A percentile compares a stretch with the other conserved stretches of the same genome.
Conservation (phyloP, 1,140 invertebrate genomes). For the Temnothorax curvispinosus region DNA sequence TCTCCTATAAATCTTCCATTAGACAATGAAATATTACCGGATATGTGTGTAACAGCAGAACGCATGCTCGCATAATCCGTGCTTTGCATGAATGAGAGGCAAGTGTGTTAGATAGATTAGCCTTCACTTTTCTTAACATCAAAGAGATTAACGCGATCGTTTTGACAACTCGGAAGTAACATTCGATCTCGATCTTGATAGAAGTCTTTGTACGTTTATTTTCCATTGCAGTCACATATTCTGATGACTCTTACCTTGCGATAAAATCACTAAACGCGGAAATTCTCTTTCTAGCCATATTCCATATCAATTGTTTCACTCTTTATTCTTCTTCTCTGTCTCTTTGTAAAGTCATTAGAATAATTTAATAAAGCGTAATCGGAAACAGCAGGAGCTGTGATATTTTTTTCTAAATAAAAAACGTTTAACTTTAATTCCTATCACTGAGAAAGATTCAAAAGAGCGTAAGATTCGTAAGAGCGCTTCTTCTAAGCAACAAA, state of each 20-base stretch:
- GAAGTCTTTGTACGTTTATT: not conserved
- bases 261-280: not conserved
- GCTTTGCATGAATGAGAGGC: conserved; percentile 44
- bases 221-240: not conserved
- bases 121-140: conserved; percentile 45
- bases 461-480: not conserved
- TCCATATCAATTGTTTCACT: not conserved
- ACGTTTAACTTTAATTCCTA: not conserved
- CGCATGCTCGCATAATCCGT: conserved; percentile 36
- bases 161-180: conserved; percentile 19
- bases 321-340: not conserved
- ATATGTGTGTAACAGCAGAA: conserved; percentile 7
- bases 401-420: not conserved
- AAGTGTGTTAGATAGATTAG: conserved; percentile 30
- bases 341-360: not conserved
- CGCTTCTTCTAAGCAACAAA: not conserved
- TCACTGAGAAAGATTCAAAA: not conserved
- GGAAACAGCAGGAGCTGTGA: not conserved
- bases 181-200: not conserved
- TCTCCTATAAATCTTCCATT: conserved; percentile 37
- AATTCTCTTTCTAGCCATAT: not conserved
- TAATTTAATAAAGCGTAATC: not conserved
- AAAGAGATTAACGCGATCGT: conserved; percentile 21
- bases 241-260: not conserved
- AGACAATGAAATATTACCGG: conserved; percentile 59